Evolutionary conservation across 2,888 invertebrate species (phyloP).

Genomic region (Nemoura dubitans): DNA sequence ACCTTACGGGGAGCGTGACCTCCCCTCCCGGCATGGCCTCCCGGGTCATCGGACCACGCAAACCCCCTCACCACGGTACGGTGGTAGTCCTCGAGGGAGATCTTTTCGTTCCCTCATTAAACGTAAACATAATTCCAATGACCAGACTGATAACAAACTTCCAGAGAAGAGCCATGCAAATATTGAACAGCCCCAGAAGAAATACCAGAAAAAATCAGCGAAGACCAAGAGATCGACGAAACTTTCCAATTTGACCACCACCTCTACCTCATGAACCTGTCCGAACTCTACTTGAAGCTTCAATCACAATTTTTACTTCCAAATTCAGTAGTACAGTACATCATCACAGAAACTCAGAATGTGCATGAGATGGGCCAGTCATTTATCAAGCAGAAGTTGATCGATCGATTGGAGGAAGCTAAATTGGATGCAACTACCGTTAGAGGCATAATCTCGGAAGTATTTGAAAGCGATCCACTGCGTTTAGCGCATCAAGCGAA

Average conservation of each 20-base stretch:
- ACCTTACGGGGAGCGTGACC: no score
- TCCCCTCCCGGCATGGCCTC: no score
- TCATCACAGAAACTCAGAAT: conserved; percentile 48
- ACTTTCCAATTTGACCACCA: neutral
- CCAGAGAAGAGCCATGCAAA: no score
- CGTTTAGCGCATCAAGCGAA: conserved; percentile 9
- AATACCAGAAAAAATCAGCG: no score
- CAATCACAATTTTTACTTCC: conserved; percentile 51
- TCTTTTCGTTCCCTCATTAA: no score
- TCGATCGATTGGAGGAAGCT: conserved; percentile 33
- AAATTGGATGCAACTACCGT: conserved; percentile 43
- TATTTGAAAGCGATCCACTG: conserved; percentile 39
- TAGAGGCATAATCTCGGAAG: conserved; percentile 43
- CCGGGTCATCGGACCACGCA: no score
- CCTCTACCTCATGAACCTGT: conserved; percentile 44
- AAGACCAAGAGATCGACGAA: neutral
- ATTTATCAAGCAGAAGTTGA: conserved; percentile 45
- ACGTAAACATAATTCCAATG: no score
- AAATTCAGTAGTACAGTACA: conserved; percentile 52
- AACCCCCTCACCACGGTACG: no score
- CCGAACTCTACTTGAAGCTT: conserved; percentile 50
- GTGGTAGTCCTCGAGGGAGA: no score
- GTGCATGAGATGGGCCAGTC: conserved; percentile 47
- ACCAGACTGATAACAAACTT: no score
- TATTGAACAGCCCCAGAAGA: no score